Evolutionary conservation across 2,888 invertebrate species (phyloP).

Genomic region (Nezara viridula): DNA sequence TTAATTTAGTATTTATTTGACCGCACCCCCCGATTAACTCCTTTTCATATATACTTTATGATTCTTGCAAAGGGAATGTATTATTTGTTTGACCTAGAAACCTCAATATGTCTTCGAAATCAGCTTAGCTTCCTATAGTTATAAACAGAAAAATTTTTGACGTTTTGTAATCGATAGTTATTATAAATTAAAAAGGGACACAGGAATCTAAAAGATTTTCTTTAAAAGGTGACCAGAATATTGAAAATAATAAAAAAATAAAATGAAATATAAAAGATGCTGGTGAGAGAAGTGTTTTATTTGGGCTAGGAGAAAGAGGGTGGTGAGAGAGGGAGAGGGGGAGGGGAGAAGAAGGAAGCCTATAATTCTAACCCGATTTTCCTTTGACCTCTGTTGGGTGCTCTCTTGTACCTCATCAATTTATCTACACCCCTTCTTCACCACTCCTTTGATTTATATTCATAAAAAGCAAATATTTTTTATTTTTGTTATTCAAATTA

Average conservation of each 20-base stretch:
- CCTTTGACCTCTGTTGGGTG: background rate
- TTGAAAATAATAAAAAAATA: background rate
- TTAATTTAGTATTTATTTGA: too few relatives aligned
- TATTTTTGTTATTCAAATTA: background rate
- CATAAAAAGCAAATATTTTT: background rate
- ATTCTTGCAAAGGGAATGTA: too few relatives aligned
- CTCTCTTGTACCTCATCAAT: background rate
- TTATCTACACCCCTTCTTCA: background rate
- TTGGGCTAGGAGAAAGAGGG: background rate
- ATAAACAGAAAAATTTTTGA: background rate
- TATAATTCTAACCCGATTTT: slow-evolving; percentile 20
- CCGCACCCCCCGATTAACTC: too few relatives aligned
- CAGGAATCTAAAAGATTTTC: background rate
- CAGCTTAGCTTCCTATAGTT: too few relatives aligned
- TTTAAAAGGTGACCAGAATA: background rate
- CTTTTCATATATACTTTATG: too few relatives aligned
- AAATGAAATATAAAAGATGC: background rate
- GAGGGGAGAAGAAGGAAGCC: background rate
- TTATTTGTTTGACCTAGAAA: too few relatives aligned
- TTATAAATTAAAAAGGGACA: background rate
- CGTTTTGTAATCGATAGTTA: background rate
- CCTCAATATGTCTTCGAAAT: too few relatives aligned
- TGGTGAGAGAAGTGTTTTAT: background rate
- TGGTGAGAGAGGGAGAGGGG: background rate
- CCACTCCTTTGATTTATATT: background rate